phyloP scores from a whole-genome alignment of 2,797 vertebrate species.

The Phaenicophaeus curvirostris region DNA sequence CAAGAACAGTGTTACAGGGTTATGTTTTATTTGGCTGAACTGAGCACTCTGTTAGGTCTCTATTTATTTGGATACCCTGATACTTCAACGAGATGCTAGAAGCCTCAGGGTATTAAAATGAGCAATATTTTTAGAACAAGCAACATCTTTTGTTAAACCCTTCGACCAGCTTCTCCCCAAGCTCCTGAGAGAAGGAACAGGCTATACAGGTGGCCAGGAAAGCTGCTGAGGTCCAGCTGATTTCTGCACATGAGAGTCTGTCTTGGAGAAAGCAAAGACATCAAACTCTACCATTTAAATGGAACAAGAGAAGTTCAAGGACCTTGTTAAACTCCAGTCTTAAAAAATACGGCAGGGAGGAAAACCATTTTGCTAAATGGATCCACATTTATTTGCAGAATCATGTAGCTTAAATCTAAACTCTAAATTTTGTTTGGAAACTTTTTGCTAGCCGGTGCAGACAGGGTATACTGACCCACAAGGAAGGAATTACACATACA shows the following conservation, averaged over 20 bases:
- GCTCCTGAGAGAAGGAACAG: background rate
- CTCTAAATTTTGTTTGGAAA: background rate
- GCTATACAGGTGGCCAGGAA: background rate
- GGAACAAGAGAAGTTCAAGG: background rate
- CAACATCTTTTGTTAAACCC: background rate
- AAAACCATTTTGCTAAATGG: background rate
- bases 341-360: background rate
- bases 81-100: background rate
- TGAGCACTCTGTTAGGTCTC: background rate
- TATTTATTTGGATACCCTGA: constrained; percentile 19
- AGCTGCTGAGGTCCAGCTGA: background rate
- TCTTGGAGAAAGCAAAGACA: background rate
- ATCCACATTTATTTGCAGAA: background rate
- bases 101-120: constrained; percentile 23
- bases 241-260: background rate
- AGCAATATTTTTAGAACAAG: background rate
- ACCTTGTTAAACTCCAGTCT: background rate
- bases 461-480: background rate
- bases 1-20: background rate
- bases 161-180: background rate
- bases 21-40: constrained; percentile 27
- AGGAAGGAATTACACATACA: background rate
- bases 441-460: background rate
- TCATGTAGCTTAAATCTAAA: background rate
- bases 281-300: background rate